A percentile compares a stretch with the other conserved stretches of the same genome.
These are phyloP conservation scores for Dromas ardeola DNA, from an alignment of 2,113 vertebrate genomes.

Conservation along the genomic window DNA sequence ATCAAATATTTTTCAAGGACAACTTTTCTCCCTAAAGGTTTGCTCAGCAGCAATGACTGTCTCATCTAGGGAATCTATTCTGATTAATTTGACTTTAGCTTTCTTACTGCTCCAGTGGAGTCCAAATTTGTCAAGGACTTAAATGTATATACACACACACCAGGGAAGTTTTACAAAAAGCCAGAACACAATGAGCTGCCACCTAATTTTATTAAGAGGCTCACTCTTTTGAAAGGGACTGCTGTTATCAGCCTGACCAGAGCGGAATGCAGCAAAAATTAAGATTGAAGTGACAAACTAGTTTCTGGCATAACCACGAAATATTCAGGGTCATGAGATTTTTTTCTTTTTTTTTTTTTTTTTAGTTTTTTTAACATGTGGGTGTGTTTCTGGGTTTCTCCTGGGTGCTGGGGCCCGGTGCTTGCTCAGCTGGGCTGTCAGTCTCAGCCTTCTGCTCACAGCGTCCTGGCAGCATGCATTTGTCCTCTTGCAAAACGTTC, in stretches of 20 bases:
- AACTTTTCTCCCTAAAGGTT: constrained; percentile 63
- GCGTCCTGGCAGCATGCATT: not conserved
- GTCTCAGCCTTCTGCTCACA: not conserved
- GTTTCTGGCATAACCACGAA: not conserved
- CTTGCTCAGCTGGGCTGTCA: not conserved
- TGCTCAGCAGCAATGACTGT: constrained; percentile 49
- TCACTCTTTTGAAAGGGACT: not conserved
- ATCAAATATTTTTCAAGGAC: constrained; percentile 75
- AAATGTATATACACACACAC: constrained; percentile 3
- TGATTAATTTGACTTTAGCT: constrained; percentile 75
- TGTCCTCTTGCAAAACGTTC: not conserved
- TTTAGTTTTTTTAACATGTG: accelerated
- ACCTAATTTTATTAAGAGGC: not conserved
- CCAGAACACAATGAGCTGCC: not conserved
- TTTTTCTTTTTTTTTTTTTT: no score
- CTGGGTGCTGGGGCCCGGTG: no score
- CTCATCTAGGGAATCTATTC: constrained; percentile 70
- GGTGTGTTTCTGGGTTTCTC: not conserved
- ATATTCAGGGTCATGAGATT: not conserved
- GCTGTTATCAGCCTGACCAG: not conserved
- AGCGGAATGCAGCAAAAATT: not conserved
- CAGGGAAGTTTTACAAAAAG: constrained; percentile 24
- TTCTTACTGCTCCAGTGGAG: constrained; percentile 67
- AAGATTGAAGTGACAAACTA: not conserved
- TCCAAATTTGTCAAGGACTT: constrained; percentile 70